Conservation (phyloP, 2,113 vertebrate species). For the Herpetotheres cachinnans region DNA sequence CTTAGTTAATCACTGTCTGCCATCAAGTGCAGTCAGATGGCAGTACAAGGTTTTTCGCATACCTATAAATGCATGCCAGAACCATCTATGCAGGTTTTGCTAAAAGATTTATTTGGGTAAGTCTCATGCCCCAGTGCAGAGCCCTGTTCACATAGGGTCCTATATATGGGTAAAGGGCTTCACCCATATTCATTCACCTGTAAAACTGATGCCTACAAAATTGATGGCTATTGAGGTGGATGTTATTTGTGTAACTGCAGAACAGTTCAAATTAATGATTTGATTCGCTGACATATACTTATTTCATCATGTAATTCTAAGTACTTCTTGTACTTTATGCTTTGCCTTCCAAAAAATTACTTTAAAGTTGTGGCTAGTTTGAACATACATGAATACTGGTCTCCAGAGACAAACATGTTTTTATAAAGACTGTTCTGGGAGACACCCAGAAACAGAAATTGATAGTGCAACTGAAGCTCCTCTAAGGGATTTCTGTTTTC, state of each 20-base stretch:
- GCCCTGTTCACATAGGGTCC: not conserved
- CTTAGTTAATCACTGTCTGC: not conserved
- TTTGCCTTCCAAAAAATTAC: not conserved
- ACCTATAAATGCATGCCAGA: not conserved
- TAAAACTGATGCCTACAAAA: not conserved
- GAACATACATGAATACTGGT: not conserved
- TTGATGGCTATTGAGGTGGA: not conserved
- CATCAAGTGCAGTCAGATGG: not conserved
- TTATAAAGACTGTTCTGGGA: not conserved
- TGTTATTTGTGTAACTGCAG: not conserved
- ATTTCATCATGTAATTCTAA: not conserved
- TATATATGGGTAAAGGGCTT: not conserved
- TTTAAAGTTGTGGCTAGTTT: not conserved
- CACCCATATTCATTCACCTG: not conserved
- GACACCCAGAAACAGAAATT: not conserved
- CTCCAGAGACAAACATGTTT: constrained; percentile 1
- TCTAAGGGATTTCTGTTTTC: not conserved
- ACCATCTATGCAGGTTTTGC: not conserved
- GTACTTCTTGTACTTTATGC: not conserved
- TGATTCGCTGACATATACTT: not conserved
- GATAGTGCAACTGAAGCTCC: constrained; percentile 2
- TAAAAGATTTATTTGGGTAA: not conserved
- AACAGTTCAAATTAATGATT: not conserved
- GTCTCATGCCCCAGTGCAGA: not conserved
- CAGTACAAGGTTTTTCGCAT: not conserved